These are phyloP conservation scores for Enteromius trimaculatus DNA, from an alignment of 2,797 vertebrate species.

Conservation along the genomic window DNA sequence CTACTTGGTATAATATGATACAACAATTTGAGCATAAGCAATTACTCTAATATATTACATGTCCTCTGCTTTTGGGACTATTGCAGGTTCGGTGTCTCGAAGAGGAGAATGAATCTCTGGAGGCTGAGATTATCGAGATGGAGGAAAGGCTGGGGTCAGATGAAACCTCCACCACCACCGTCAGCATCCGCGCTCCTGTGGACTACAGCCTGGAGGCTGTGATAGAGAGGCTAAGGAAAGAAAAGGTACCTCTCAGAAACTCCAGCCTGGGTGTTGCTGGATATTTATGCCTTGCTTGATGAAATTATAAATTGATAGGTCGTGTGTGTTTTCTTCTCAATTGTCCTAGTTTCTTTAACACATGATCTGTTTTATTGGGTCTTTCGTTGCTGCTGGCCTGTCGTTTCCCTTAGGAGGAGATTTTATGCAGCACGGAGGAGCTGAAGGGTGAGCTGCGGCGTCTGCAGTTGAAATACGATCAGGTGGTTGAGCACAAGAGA, in stretches of 20 bases:
- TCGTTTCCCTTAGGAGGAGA: conserved; percentile 72
- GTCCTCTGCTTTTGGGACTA: conserved; percentile 23
- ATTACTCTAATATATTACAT: not conserved
- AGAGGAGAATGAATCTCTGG: conserved; percentile 77
- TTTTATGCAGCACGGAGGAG: conserved; percentile 65
- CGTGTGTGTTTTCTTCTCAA: not conserved
- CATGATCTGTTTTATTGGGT: not conserved
- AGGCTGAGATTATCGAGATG: conserved; percentile 71
- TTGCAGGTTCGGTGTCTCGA: conserved; percentile 75
- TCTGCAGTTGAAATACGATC: conserved; percentile 67
- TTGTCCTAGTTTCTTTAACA: not conserved
- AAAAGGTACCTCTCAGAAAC: conserved; percentile 69
- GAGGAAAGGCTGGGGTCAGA: conserved; percentile 60
- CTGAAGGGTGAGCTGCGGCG: conserved; percentile 68
- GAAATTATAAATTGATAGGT: not conserved
- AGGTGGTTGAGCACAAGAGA: conserved; percentile 65
- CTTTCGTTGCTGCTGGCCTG: not conserved
- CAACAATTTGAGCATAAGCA: not conserved
- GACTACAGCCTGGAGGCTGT: conserved; percentile 71
- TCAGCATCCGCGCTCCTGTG: conserved; percentile 23
- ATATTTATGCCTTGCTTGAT: conserved; percentile 33
- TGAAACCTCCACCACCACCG: conserved; percentile 26
- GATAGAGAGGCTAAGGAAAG: conserved; percentile 71
- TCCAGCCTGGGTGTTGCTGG: not conserved
- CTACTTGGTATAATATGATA: not conserved